These are phyloP conservation scores for Dendrocincla tyrannina DNA, from an alignment of 2,797 vertebrate species.

Conservation along the genomic window DNA sequence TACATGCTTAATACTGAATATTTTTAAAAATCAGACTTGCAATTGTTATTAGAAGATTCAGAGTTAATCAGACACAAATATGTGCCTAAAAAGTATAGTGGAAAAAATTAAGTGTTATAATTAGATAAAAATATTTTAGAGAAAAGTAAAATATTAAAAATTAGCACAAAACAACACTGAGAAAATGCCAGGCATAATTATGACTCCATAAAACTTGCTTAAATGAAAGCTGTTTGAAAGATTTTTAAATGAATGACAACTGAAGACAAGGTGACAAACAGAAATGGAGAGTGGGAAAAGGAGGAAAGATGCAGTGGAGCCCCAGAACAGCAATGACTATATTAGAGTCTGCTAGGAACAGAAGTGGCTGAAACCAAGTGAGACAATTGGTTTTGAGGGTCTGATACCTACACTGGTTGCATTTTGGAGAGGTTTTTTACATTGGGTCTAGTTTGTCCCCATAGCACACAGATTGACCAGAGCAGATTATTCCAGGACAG, in stretches of 20 bases:
- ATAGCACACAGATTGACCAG: background rate
- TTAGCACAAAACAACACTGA: accelerated
- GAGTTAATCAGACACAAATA: background rate
- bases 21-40: background rate
- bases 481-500: background rate
- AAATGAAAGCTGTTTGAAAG: background rate
- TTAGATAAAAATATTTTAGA: background rate
- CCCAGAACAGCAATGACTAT: background rate
- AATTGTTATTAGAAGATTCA: background rate
- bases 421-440: background rate
- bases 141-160: background rate
- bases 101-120: background rate
- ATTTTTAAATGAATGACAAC: background rate
- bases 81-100: background rate
- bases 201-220: background rate
- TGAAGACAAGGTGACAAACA: background rate
- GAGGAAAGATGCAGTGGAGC: background rate
- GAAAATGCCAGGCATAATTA: background rate
- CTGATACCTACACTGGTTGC: background rate
- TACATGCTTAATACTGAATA: background rate
- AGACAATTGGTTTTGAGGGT: background rate
- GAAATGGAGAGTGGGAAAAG: background rate
- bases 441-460: background rate
- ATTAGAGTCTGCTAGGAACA: background rate
- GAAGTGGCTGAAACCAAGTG: background rate